Conservation (phyloP, 2,888 invertebrate genomes). For the Apotomis betuletana region DNA sequence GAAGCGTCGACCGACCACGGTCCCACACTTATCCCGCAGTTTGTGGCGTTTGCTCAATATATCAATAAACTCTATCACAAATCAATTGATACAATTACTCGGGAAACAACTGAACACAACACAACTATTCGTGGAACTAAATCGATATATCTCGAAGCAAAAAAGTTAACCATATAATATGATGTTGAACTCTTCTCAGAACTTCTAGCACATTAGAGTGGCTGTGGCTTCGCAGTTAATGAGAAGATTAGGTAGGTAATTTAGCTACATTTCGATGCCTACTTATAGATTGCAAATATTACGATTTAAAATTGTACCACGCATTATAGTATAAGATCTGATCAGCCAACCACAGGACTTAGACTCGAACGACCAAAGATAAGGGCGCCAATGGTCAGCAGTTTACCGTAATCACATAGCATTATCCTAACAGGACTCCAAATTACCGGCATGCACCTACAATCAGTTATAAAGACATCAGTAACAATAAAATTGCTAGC, state of each 20-base stretch:
- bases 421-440: conserved; percentile 25
- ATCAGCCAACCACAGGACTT: neutral
- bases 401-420: conserved; percentile 21
- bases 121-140: conserved; percentile 16
- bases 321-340: neutral
- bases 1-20: conserved; percentile 66
- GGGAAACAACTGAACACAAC: conserved; percentile 46
- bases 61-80: conserved; percentile 42
- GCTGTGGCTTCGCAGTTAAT: neutral
- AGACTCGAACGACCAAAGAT: neutral
- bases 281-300: too few relatives aligned
- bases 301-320: too few relatives aligned
- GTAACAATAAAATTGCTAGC: conserved; percentile 58
- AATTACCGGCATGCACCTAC: conserved; percentile 16
- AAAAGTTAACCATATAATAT: neutral
- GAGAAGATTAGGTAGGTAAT: neutral
- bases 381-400: conserved; percentile 12
- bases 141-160: conserved; percentile 13
- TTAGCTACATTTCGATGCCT: too few relatives aligned
- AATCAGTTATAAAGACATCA: conserved; percentile 40
- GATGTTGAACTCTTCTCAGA: conserved; percentile 7
- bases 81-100: conserved; percentile 60
- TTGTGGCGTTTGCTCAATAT: conserved; percentile 38
- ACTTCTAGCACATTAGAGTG: neutral
- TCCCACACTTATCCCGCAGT: conserved; percentile 66